Percentiles rank a stretch among this genome's conserved stretches.
Conservation (phyloP, 2,113 vertebrate species). For the Microcebus jonahi region DNA sequence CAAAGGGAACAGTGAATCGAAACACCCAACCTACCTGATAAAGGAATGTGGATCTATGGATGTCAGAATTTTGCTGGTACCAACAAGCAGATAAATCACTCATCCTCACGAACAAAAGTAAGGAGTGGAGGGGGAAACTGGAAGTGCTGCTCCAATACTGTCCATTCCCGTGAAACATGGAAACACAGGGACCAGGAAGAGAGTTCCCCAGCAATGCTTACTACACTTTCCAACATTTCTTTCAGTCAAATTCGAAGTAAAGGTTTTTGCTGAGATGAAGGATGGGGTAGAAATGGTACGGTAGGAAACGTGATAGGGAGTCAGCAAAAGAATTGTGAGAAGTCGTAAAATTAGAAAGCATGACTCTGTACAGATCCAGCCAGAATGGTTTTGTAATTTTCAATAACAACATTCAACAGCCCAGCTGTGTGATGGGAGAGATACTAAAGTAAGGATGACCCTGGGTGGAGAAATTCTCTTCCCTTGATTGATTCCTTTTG, state of each 20-base stretch:
- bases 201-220: background rate
- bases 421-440: slow-evolving; percentile 62
- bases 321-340: slow-evolving; percentile 72
- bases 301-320: slow-evolving; percentile 47
- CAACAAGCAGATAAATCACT: background rate
- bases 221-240: slow-evolving; percentile 26
- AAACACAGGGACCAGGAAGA: background rate
- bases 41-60: background rate
- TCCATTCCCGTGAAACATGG: background rate
- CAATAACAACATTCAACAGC: slow-evolving; percentile 68
- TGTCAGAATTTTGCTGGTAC: background rate
- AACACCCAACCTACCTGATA: background rate
- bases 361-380: slow-evolving; percentile 56
- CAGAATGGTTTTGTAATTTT: slow-evolving; percentile 72
- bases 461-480: slow-evolving; percentile 40
- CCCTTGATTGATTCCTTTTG: slow-evolving; percentile 45
- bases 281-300: slow-evolving; percentile 30
- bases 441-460: slow-evolving; percentile 54
- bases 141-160: background rate
- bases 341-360: slow-evolving; percentile 71
- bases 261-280: slow-evolving; percentile 61
- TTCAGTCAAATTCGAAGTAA: slow-evolving; percentile 31
- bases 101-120: background rate
- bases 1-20: background rate
- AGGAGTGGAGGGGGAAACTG: background rate